Evolutionary conservation across 2,888 invertebrate species (phyloP).

Genomic region (Acronicta psi): DNA sequence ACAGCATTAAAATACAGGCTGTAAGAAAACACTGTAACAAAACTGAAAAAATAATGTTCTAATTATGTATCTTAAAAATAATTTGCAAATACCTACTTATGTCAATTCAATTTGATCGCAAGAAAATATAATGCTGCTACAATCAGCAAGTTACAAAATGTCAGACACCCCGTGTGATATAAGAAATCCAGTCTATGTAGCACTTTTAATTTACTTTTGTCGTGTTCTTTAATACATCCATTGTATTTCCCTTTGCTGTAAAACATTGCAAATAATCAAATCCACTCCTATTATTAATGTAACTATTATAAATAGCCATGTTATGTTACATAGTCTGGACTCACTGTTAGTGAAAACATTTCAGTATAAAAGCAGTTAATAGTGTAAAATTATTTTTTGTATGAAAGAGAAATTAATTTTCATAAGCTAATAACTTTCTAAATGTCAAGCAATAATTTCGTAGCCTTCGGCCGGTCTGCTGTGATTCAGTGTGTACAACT

Average conservation of each 20-base stretch:
- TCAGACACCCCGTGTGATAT: slow-evolving; percentile 21
- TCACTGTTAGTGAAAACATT: slow-evolving; percentile 14
- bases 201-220: background rate
- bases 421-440: slow-evolving; percentile 62
- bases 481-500: slow-evolving; percentile 56
- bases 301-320: no score
- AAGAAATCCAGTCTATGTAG: background rate
- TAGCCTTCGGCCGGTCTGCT: slow-evolving; percentile 80
- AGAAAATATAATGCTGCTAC: slow-evolving; percentile 16
- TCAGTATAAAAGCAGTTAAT: slow-evolving; percentile 34
- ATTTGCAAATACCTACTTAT: no score
- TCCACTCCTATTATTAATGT: background rate
- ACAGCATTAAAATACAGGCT: no score
- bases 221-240: no score
- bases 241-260: background rate
- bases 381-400: slow-evolving; percentile 57
- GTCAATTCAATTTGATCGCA: no score
- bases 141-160: slow-evolving; percentile 18
- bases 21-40: no score
- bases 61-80: no score
- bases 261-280: background rate
- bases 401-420: slow-evolving; percentile 54
- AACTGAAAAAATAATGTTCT: no score
- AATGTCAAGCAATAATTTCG: slow-evolving; percentile 80
- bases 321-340: background rate